phyloP scores from a whole-genome alignment of 1,140 invertebrate species.

The Agrypnia vestita region DNA sequence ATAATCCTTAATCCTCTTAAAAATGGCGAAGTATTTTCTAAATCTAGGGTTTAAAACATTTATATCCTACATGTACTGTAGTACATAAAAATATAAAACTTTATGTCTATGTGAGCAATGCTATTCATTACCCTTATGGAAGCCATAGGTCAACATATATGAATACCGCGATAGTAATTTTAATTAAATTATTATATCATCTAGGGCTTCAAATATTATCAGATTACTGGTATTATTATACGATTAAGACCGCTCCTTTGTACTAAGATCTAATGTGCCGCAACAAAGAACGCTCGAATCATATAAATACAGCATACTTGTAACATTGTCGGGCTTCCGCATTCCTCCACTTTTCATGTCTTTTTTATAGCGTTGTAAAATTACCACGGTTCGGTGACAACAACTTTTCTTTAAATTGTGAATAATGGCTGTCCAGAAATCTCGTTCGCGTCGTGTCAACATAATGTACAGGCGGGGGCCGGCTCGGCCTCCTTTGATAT shows the following conservation, averaged over 20 bases:
- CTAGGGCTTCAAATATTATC: conserved; percentile 42
- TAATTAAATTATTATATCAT: conserved; percentile 44
- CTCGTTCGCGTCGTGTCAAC: conserved; percentile 45
- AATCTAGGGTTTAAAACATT: too few species aligned
- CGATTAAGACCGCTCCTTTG: conserved; percentile 38
- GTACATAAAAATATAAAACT: too few species aligned
- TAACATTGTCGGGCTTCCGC: conserved; percentile 50
- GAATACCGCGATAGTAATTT: conserved; percentile 15
- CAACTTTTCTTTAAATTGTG: conserved; percentile 54
- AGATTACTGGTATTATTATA: conserved; percentile 42
- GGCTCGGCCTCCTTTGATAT: conserved; percentile 41
- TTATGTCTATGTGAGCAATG: too few species aligned
- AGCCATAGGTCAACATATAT: conserved; percentile 23
- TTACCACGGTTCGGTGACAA: conserved; percentile 52
- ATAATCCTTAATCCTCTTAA: too few species aligned
- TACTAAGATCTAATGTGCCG: conserved; percentile 50
- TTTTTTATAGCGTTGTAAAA: conserved; percentile 54
- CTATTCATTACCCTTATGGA: conserved; percentile 19
- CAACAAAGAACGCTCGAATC: conserved; percentile 40
- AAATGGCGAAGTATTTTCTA: too few species aligned
- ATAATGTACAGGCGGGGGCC: conserved; percentile 36
- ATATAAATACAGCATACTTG: conserved; percentile 47
- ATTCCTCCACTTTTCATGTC: conserved; percentile 49
- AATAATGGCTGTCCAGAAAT: conserved; percentile 48
- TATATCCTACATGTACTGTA: too few species aligned